Base-by-base conservation (phyloP, 2,113 vertebrate genomes). In the Brachyhypopomus gauderio region DNA sequence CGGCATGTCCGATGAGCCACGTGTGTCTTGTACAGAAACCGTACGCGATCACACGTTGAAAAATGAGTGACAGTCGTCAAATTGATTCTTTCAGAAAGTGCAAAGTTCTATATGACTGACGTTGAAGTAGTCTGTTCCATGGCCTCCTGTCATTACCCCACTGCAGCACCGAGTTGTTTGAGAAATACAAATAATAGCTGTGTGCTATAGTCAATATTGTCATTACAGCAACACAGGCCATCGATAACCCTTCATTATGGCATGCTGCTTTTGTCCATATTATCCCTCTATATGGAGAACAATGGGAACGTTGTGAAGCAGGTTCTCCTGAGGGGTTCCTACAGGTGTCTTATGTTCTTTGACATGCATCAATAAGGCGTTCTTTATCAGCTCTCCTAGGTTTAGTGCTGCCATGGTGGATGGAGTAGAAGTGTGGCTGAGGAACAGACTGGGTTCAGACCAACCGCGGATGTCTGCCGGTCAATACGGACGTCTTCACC, bases 171-270 rank as follows among this genome's bases (percentile, higher is more conserved):
- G 90, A 90, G 86, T 72, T 62, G 56, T 59, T 80, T 83, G 88
- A 92, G 88, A 88, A 90, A 91, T 88, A 88, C 89, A 92, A 90
- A 92, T 89, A 89, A 92, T 90, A 88, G 88, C 90, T 87, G 3
- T 16, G 83, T 88, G 81, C 85, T 85, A 89, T 88, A 90, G 89
- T 93, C 90, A 90, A 92, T 90, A 90, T 27, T 86, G 86, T 91
- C 89, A 90, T 90, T 91, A 90, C 88, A 77, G 86, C 88, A 86
- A 84, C 87, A 22, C 88, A 73, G 81, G 79, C 82, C 69, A 91
- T 92, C 90, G 85, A 91, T 94, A 90, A n/a, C 69, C 90, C 92
- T 91, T 90, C 89, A 93, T 93, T 92, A 92, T 85, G 85, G 67
- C 88, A 86, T 89, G 87, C 86, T 84, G 85, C 83, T 87, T 86